Evolutionary conservation across 2,113 vertebrate genomes (phyloP).

Genomic region (Etheostoma spectabile): DNA sequence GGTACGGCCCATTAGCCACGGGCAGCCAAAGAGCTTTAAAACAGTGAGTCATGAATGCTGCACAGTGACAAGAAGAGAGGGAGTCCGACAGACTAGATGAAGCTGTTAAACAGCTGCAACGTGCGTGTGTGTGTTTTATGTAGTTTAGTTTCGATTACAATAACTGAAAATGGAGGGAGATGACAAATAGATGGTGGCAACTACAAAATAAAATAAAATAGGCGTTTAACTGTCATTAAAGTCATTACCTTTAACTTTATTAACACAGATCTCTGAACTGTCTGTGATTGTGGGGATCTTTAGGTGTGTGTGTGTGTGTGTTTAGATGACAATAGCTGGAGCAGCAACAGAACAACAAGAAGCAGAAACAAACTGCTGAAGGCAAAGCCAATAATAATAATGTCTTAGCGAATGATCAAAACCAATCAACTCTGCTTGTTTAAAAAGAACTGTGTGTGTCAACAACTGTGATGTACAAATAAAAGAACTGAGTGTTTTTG

Average conservation of each 20-base stretch:
- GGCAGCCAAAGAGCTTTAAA: constrained; percentile 21
- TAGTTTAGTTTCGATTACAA: not conserved
- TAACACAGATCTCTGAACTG: constrained; percentile 22
- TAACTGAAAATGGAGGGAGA: not conserved
- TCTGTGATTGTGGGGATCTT: not conserved
- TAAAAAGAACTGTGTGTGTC: not conserved
- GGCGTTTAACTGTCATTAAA: constrained; percentile 2
- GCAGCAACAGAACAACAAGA: constrained; percentile 12
- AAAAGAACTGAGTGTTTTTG: not conserved
- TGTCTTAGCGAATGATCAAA: not conserved
- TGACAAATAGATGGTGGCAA: not conserved
- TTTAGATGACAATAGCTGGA: not conserved
- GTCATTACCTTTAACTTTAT: constrained; percentile 25
- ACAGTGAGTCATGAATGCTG: constrained; percentile 21
- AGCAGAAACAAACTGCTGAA: constrained; percentile 13
- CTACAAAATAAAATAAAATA: not conserved
- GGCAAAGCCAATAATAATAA: constrained; percentile 37
- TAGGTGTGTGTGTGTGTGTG: not conserved
- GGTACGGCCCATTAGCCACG: constrained; percentile 63
- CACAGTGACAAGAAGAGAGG: not conserved
- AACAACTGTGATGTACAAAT: not conserved
- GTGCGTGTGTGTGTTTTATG: not conserved
- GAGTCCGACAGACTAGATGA: not conserved
- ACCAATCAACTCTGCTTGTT: constrained; percentile 39
- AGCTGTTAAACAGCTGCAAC: not conserved